A percentile compares a stretch with the other conserved stretches of the same genome.
phyloP scores from a whole-genome alignment of 2,797 vertebrate species.

The Premnoplex brunnescens region DNA sequence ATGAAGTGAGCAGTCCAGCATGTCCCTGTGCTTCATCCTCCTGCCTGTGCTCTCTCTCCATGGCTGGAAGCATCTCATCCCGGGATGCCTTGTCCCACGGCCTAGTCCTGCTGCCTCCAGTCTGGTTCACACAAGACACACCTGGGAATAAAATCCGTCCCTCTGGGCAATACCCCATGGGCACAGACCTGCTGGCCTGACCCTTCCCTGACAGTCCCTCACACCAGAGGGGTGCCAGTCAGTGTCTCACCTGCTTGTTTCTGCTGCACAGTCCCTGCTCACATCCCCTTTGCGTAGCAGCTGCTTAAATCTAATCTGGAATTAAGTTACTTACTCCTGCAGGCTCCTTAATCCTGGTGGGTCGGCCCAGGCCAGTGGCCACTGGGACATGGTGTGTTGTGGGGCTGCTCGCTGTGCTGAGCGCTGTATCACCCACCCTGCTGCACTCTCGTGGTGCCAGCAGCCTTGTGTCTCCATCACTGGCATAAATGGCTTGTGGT shows the following conservation, averaged over 20 bases:
- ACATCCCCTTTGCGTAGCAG: neutral
- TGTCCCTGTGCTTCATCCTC: neutral
- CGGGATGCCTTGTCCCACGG: rapidly evolving
- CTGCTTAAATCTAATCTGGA: slow-evolving; percentile 58
- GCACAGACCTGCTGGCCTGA: rapidly evolving
- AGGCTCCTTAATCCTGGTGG: slow-evolving; percentile 18
- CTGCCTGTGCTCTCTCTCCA: neutral
- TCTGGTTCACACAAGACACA: neutral
- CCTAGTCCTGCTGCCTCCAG: neutral
- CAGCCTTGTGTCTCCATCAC: neutral
- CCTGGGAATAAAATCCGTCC: neutral
- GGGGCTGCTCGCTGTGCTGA: rapidly evolving
- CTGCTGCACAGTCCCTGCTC: neutral
- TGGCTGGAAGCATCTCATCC: neutral
- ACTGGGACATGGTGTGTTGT: rapidly evolving
- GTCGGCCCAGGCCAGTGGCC: neutral
- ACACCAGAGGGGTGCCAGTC: neutral
- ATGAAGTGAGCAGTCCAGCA: rapidly evolving
- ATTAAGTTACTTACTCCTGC: slow-evolving; percentile 27
- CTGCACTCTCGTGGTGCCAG: rapidly evolving
- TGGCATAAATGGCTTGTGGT: neutral
- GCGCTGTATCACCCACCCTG: neutral
- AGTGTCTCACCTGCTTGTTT: neutral
- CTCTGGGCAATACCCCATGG: rapidly evolving
- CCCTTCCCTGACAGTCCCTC: neutral